Evolutionary conservation across 2,797 vertebrate species (phyloP).

Genomic region (Apodemus agrarius): DNA sequence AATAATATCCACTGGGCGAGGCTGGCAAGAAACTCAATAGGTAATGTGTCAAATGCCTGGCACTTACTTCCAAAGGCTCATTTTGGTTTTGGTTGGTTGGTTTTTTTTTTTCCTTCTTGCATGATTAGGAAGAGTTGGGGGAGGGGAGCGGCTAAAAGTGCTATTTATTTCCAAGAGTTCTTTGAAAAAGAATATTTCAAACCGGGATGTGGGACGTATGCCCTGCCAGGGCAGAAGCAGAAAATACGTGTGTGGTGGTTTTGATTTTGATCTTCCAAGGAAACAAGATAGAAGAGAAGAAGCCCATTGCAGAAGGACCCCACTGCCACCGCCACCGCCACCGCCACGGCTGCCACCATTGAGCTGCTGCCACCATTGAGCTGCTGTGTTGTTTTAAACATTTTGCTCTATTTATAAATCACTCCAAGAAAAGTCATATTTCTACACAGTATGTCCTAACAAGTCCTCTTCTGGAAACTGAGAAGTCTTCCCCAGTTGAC

Average conservation of each 20-base stretch:
- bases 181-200: not conserved
- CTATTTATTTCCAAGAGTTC: not conserved
- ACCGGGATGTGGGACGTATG: not conserved
- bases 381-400: not conserved
- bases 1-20: not conserved
- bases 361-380: no score
- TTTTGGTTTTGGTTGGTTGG: not conserved
- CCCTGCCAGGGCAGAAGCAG: not conserved
- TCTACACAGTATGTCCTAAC: not conserved
- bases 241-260: not conserved
- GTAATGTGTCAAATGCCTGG: not conserved
- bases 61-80: not conserved
- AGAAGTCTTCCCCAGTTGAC: not conserved
- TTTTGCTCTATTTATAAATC: conserved; percentile 33
- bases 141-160: not conserved
- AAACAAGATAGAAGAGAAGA: not conserved
- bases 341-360: no score
- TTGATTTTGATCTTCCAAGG: not conserved
- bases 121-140: not conserved
- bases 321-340: no score
- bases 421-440: conserved; percentile 22
- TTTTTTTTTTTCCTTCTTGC: not conserved
- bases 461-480: conserved; percentile 19
- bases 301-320: not conserved
- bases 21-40: not conserved